Evolutionary conservation across 2,797 vertebrate species (phyloP), one percentile per base, ranked within the genome.

Genomic region (Sphenopsis melanotis): DNA sequence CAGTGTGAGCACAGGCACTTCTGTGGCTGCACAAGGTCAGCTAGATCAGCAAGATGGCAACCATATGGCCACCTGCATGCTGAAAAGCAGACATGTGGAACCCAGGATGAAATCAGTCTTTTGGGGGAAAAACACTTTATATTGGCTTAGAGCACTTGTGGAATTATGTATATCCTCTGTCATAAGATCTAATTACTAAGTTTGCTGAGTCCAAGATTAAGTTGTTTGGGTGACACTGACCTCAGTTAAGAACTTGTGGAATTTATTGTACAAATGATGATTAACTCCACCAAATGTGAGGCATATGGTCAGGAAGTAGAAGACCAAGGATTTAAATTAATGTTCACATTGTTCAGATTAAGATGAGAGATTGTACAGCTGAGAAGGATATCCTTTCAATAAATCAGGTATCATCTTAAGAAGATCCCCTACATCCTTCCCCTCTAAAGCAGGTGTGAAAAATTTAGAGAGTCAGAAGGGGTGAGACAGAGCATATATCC

Each of bases 241-340:
- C 64, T 87, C 41, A 71, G 30, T 57, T 57, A 78, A 79, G 39
- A 81, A 87, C 11, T 47, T 72, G 24, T 34, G 26, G 29, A 87
- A 29, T 83, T 85, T 79, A 53, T 29, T n/a, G 46, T 66, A 53
- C 27, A 84, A 77, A 71, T 26, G 39, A 30, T 46, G 3, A 66
- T 53, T 42, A 59, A 49, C 47, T 66, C 41, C 23, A 42, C 41
- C 11, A 66, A 47, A 47, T 60, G n/a, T 44, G 24, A 9, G 50
- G 17, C 53, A 87, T 92, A 85, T 93, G 71, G 30, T 88, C 69
- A 94, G 91, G 91, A 94, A 86, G 16, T 20, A 10, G 69, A 87
- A 89, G 41, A 57, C 11, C 30, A 68, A 77, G 46, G 53, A 71
- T 88, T 91, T 87, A 80, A 87, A 78, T 49, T 53, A 52, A 59